Percentiles rank a stretch among this genome's conserved stretches.
Evolutionary conservation across 2,888 invertebrate species (phyloP).

Genomic region (Cataglyphis albicans): DNA sequence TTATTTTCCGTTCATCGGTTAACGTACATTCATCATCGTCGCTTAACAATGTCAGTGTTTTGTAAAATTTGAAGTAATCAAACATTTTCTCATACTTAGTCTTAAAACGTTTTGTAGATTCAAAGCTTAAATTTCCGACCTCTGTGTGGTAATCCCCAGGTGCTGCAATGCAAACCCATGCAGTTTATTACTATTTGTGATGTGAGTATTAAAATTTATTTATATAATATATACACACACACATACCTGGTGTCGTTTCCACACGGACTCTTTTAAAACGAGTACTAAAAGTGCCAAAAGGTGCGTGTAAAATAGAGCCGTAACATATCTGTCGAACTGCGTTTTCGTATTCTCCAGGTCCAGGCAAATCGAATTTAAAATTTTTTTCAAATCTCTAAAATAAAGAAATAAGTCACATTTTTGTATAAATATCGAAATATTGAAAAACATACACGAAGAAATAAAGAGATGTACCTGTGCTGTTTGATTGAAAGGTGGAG

Average conservation of each 20-base stretch:
- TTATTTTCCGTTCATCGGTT: not conserved
- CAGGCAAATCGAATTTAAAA: slow-evolving; percentile 47
- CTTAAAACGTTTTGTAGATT: slow-evolving; percentile 62
- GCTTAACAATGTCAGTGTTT: not conserved
- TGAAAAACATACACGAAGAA: not conserved
- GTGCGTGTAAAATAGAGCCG: slow-evolving; percentile 51
- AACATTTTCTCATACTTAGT: not conserved
- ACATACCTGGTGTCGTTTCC: slow-evolving; percentile 47
- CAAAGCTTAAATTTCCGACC: slow-evolving; percentile 65
- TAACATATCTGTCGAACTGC: slow-evolving; percentile 23
- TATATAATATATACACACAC: not conserved
- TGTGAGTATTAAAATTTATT: not conserved
- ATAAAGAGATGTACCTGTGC: slow-evolving; percentile 49
- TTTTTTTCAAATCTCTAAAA: slow-evolving; percentile 58
- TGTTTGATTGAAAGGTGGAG: slow-evolving; percentile 57
- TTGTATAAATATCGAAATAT: not conserved
- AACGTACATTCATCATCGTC: not conserved
- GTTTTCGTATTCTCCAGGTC: slow-evolving; percentile 58
- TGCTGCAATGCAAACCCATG: slow-evolving; percentile 37
- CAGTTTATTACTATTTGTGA: not conserved
- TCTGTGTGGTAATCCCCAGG: slow-evolving; percentile 56
- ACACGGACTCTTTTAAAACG: slow-evolving; percentile 43
- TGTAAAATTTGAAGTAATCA: not conserved
- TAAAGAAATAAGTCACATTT: not conserved
- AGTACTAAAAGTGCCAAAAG: slow-evolving; percentile 51